phyloP scores from a whole-genome alignment of 2,797 vertebrate species.

The Muscicapa striata region DNA sequence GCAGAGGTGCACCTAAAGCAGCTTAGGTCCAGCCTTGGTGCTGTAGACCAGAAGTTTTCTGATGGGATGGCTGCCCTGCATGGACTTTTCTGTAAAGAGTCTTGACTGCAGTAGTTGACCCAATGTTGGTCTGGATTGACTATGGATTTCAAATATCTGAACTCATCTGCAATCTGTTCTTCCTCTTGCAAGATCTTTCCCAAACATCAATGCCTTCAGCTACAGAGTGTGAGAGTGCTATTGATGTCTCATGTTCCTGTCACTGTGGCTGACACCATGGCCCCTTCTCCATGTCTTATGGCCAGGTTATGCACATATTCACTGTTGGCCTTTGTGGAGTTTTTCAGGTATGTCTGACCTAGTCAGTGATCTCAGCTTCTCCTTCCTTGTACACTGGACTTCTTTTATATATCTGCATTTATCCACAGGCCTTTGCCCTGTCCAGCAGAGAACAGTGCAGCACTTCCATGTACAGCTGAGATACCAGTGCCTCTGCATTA shows the following conservation, averaged over 20 bases:
- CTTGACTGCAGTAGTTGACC: not conserved
- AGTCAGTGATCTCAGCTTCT: not conserved
- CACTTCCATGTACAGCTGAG: not conserved
- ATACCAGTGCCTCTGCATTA: not conserved
- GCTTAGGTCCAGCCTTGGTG: not conserved
- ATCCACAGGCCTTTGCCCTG: not conserved
- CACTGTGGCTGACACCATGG: not conserved
- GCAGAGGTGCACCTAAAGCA: not conserved
- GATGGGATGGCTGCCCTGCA: not conserved
- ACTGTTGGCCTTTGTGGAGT: not conserved
- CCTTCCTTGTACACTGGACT: not conserved
- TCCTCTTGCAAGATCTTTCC: not conserved
- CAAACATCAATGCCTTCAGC: not conserved
- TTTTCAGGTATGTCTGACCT: not conserved
- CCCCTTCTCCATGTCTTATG: not conserved
- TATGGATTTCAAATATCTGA: not conserved
- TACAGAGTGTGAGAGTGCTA: not conserved
- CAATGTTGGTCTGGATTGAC: not conserved
- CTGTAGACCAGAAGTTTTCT: not conserved
- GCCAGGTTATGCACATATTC: not conserved
- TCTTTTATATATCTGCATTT: not conserved
- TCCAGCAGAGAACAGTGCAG: not conserved
- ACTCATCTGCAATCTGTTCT: not conserved
- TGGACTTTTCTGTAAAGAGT: not conserved
- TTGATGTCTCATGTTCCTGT: fast-evolving